These are phyloP conservation scores for Epiblema foenella DNA, from an alignment of 2,888 invertebrate species.

Conservation along the genomic window DNA sequence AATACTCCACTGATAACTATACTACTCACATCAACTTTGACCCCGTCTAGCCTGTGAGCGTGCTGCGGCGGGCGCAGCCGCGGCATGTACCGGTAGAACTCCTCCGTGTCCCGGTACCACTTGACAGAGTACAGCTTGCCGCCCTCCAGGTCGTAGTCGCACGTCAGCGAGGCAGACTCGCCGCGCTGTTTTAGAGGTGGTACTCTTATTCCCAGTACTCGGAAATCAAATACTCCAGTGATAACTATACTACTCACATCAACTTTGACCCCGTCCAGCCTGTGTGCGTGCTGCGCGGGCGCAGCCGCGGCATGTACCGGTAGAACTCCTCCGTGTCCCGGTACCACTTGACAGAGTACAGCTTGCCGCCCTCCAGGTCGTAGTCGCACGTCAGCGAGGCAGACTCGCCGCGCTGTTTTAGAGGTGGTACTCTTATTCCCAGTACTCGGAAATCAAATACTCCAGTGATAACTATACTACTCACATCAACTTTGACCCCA, in stretches of 20 bases:
- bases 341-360: slow-evolving; percentile 88
- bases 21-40: slow-evolving; percentile 86
- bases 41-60: slow-evolving; percentile 85
- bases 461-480: slow-evolving; percentile 62
- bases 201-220: slow-evolving; percentile 80
- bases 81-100: slow-evolving; percentile 88
- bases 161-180: slow-evolving; percentile 83
- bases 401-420: slow-evolving; percentile 85
- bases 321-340: slow-evolving; percentile 88
- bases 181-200: slow-evolving; percentile 85
- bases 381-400: slow-evolving; percentile 85
- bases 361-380: slow-evolving; percentile 85
- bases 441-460: slow-evolving; percentile 75
- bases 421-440: slow-evolving; percentile 81
- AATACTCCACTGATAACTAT: slow-evolving; percentile 59
- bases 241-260: slow-evolving; percentile 80
- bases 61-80: slow-evolving; percentile 85
- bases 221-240: slow-evolving; percentile 70
- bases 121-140: slow-evolving; percentile 86
- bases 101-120: slow-evolving; percentile 87
- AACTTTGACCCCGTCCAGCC: slow-evolving; percentile 85
- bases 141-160: slow-evolving; percentile 86
- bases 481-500: slow-evolving; percentile 87
- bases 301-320: slow-evolving; percentile 86
- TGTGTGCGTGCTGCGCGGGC: slow-evolving; percentile 86